Conservation (phyloP, 2,888 invertebrate genomes). For the Eremobia ochroleuca region DNA sequence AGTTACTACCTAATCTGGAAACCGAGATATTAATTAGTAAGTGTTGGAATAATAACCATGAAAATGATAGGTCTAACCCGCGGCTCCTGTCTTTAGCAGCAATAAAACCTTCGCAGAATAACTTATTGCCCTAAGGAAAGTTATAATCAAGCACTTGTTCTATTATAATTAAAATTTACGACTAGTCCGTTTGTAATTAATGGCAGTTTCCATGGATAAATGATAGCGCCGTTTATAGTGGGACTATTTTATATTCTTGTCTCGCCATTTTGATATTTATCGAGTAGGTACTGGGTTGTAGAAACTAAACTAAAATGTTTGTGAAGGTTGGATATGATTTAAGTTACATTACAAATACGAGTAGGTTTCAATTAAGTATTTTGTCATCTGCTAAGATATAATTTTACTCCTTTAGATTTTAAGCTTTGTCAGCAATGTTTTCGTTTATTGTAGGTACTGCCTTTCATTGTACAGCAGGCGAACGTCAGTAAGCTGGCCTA, state of each 20-base stretch:
- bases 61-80: conserved; percentile 29
- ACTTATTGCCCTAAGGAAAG: conserved; percentile 48
- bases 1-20: background rate
- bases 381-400: background rate
- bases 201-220: conserved; percentile 65
- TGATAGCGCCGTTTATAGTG: conserved; percentile 63
- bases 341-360: too few species aligned
- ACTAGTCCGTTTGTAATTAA: conserved; percentile 64
- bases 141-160: conserved; percentile 57
- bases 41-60: conserved; percentile 9
- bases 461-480: background rate
- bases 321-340: conserved; percentile 10
- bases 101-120: conserved; percentile 43
- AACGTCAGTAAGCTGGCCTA: background rate
- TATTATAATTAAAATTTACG: conserved; percentile 65
- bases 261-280: conserved; percentile 62
- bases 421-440: background rate
- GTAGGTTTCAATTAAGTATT: background rate
- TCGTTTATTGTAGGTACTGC: background rate
- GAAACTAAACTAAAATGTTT: conserved; percentile 28
- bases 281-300: conserved; percentile 31
- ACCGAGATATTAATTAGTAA: conserved; percentile 15
- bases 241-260: conserved; percentile 63
- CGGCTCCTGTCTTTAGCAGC: conserved; percentile 39
- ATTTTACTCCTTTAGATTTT: background rate